phyloP scores from a whole-genome alignment of 2,797 vertebrate genomes.

The Liparis tanakae region DNA sequence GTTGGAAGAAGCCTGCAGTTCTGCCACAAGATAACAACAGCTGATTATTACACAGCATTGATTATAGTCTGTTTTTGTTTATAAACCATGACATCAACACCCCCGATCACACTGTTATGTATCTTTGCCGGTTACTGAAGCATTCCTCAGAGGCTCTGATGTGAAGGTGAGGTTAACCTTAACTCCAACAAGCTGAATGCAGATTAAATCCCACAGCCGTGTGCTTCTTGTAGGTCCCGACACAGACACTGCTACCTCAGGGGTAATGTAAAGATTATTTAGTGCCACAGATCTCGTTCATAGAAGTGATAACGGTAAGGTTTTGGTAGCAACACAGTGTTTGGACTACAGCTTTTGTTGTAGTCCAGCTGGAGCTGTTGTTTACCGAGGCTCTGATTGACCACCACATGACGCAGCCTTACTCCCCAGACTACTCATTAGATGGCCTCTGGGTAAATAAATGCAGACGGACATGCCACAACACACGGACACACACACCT shows the following conservation, averaged over 20 bases:
- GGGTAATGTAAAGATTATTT: slow-evolving; percentile 1
- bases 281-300: background rate
- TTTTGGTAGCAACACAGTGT: background rate
- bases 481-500: slow-evolving; percentile 1
- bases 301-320: background rate
- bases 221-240: slow-evolving; percentile 3
- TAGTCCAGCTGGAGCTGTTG: background rate
- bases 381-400: slow-evolving; percentile 29
- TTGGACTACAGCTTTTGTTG: too few relatives aligned
- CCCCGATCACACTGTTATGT: background rate
- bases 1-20: background rate
- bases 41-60: background rate
- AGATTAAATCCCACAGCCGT: background rate
- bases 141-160: background rate
- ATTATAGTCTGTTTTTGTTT: background rate
- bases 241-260: background rate
- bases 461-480: slow-evolving; percentile 18
- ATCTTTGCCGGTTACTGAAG: background rate
- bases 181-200: slow-evolving; percentile 2
- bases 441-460: slow-evolving; percentile 31
- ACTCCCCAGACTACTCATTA: slow-evolving; percentile 57
- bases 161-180: background rate
- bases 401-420: slow-evolving; percentile 22
- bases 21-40: background rate
- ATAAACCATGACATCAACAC: background rate